A percentile compares a stretch with the other conserved stretches of the same genome.
phyloP scores from a whole-genome alignment of 2,113 vertebrate genomes.

The Phalacrocorax aristotelis region DNA sequence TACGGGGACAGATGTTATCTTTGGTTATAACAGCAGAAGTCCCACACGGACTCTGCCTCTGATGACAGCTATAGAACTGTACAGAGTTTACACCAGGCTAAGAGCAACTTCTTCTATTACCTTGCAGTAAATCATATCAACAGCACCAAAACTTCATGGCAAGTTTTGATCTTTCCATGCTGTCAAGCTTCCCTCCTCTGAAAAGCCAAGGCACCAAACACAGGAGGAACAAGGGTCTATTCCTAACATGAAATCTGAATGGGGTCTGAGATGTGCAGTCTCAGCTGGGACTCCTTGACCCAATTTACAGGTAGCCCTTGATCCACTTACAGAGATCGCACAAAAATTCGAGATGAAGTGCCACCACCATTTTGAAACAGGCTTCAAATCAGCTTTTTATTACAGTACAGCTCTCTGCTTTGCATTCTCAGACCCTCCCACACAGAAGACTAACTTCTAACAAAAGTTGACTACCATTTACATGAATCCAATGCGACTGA shows the following conservation, averaged over 20 bases:
- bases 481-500: neutral
- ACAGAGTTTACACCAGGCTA: neutral
- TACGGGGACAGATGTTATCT: neutral
- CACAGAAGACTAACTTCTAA: neutral
- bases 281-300: neutral
- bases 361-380: neutral
- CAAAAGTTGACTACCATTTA: neutral
- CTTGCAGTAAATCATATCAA: neutral
- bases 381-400: neutral
- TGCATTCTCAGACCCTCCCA: neutral
- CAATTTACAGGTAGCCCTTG: neutral
- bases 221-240: neutral
- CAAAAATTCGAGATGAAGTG: neutral
- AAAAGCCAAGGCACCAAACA: neutral
- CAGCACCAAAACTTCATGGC: neutral
- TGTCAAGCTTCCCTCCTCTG: neutral
- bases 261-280: accelerated
- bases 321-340: neutral
- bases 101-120: neutral
- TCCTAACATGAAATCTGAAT: neutral
- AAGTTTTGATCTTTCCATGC: neutral
- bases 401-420: neutral
- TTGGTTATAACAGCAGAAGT: neutral
- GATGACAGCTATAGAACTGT: neutral
- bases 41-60: neutral